Evolutionary conservation across 2,113 vertebrate species (phyloP), one percentile per base, ranked within the genome.

Genomic region (Erinaceus europaeus): DNA sequence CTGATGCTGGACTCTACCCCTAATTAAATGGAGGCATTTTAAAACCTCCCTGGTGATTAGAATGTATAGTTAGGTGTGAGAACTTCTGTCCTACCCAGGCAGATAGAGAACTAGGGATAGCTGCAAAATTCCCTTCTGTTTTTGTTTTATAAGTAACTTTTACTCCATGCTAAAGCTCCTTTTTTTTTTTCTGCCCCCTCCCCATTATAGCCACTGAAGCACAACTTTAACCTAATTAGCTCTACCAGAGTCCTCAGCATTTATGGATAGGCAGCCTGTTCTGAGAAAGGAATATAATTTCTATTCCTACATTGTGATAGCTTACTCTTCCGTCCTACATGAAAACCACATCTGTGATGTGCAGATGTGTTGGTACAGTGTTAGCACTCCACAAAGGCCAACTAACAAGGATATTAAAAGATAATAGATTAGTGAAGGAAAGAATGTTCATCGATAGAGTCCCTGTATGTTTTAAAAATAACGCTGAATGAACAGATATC

Each of bases 121-220:
- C 78, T 87, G 75, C 10, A 83, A 69, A 81, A 59, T 61, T n/a
- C 75, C 46, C 78, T 64, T 53, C 55, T 69, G n/a, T n/a, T 83
- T 91, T 90, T 85, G 38, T 87, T 79, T 81, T 80, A 71, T 27
- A 55, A 76, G 48, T 12, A 82, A 42, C 64, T 57, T 89, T n/a
- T 57, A 53, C 38, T 34, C 48, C 62, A 38, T 53, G 9, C n/a
- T 65, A n/a, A 72, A 86, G 62, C 34, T 29, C 32, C 1, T 62
- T 36, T 42, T 38, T 57, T 23, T 12, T 5, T 18, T 13, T 64
- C 12, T 11, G 18, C 11, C 18, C 62, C 3, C 25, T 27, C 61
- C 14, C 25, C 57, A n/a, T n/a, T n/a, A n/a, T n/a, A 75, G 5
- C 29, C 29, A 11, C 14, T 61, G 9, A 48, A 13, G 48, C 32